Evolutionary conservation across 2,113 vertebrate genomes (phyloP).

Genomic region (Hypanus sabinus): DNA sequence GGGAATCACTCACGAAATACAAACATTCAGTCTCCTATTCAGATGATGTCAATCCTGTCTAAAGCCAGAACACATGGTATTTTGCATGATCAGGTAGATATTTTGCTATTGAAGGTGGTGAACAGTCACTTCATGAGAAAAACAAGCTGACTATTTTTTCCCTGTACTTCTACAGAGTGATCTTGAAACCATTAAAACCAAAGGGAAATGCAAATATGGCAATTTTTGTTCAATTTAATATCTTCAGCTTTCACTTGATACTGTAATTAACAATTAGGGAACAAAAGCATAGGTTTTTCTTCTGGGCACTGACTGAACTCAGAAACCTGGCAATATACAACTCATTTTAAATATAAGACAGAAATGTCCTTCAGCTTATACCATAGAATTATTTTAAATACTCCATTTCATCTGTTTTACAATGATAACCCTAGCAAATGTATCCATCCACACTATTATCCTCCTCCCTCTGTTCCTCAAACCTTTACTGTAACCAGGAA

Average conservation of each 20-base stretch:
- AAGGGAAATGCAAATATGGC: neutral
- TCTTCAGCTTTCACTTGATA: neutral
- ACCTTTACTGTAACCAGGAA: neutral
- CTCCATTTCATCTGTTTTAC: neutral
- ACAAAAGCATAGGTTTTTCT: neutral
- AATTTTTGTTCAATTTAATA: neutral
- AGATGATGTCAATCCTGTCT: constrained; percentile 18
- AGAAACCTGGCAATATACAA: neutral
- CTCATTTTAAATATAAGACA: neutral
- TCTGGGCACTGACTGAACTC: too few species aligned
- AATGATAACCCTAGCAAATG: neutral
- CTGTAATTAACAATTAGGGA: neutral
- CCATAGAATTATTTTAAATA: neutral
- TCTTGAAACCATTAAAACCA: neutral
- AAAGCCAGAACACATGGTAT: constrained; percentile 4
- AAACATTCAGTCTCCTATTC: constrained; percentile 13
- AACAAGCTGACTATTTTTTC: neutral
- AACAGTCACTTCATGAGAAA: constrained; percentile 5
- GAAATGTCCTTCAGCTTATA: neutral
- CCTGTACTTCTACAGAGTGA: neutral
- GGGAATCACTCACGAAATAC: constrained; percentile 49
- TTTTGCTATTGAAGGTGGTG: neutral
- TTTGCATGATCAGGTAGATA: neutral
- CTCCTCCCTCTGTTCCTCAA: too few species aligned
- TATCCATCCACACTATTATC: neutral